Conservation (phyloP, 1,140 invertebrate species). For the Trachymyrmex septentrionalis region DNA sequence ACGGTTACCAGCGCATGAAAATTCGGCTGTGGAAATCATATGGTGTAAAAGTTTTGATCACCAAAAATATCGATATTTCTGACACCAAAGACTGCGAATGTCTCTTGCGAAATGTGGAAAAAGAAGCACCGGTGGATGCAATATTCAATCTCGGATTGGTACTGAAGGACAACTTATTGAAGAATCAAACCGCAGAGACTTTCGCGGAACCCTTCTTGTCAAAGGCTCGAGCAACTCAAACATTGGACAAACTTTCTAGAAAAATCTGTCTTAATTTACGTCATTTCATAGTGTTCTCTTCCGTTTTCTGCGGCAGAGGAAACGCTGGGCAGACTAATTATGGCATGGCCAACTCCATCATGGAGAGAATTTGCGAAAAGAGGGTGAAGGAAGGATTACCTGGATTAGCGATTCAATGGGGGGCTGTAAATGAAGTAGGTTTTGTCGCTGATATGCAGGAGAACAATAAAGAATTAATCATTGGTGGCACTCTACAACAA, state of each 20-base stretch:
- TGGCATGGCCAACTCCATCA: constrained; percentile 86
- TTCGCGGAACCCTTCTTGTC: neutral
- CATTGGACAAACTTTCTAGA: neutral
- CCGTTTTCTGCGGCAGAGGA: constrained; percentile 91
- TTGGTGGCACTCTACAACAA: constrained; percentile 87
- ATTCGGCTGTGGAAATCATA: constrained; percentile 86
- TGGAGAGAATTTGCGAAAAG: constrained; percentile 88
- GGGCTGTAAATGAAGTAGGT: constrained; percentile 88
- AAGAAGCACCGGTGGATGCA: neutral
- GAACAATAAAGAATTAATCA: constrained; percentile 88
- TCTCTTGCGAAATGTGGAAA: neutral
- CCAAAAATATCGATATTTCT: constrained; percentile 85
- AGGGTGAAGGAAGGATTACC: constrained; percentile 79
- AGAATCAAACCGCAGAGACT: constrained; percentile 56
- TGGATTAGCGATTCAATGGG: constrained; percentile 88
- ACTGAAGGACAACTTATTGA: neutral
- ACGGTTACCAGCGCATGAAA: constrained; percentile 87
- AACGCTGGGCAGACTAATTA: constrained; percentile 94
- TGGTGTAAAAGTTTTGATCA: constrained; percentile 86
- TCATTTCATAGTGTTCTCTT: neutral
- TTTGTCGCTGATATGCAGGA: constrained; percentile 89
- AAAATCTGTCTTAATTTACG: neutral
- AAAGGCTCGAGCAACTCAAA: neutral
- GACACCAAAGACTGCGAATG: constrained; percentile 84
- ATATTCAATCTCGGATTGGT: constrained; percentile 9